Evolutionary conservation across 2,113 vertebrate species (phyloP).

Genomic region (Lathamus discolor): DNA sequence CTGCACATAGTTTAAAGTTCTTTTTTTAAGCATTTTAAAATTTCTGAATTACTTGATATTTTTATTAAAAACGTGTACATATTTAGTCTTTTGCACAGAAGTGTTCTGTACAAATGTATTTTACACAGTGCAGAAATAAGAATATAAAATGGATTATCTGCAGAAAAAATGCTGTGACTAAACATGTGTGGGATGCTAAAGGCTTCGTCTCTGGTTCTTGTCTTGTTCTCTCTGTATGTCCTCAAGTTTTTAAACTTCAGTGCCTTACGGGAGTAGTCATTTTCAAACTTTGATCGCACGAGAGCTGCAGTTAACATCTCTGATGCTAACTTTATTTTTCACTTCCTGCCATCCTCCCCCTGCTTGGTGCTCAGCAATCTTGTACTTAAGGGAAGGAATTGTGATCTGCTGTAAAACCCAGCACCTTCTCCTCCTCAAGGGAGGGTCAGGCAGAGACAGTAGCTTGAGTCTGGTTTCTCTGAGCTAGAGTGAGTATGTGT

Average conservation of each 20-base stretch:
- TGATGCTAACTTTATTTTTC: neutral
- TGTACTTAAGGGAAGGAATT: neutral
- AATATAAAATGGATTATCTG: neutral
- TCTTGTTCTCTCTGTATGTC: neutral
- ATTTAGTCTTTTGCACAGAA: neutral
- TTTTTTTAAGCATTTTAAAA: slow-evolving; percentile 2
- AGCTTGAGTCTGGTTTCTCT: neutral
- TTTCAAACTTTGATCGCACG: neutral
- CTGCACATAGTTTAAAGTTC: neutral
- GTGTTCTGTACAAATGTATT: neutral
- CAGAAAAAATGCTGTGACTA: slow-evolving; percentile 1
- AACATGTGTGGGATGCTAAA: neutral
- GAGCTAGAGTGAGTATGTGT: neutral
- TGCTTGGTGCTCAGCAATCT: neutral
- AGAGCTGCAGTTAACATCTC: neutral
- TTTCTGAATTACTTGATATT: neutral
- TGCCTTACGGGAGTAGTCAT: neutral
- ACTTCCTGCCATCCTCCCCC: neutral
- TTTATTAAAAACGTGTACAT: slow-evolving; percentile 20
- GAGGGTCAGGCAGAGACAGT: neutral
- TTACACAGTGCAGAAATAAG: neutral
- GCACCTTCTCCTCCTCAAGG: neutral
- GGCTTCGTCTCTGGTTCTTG: neutral
- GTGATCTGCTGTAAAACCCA: neutral
- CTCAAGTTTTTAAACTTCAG: neutral